A percentile compares a stretch with the other conserved stretches of the same genome.
Evolutionary conservation across 2,888 invertebrate species (phyloP).

Genomic region (Diadegma fenestrale): DNA sequence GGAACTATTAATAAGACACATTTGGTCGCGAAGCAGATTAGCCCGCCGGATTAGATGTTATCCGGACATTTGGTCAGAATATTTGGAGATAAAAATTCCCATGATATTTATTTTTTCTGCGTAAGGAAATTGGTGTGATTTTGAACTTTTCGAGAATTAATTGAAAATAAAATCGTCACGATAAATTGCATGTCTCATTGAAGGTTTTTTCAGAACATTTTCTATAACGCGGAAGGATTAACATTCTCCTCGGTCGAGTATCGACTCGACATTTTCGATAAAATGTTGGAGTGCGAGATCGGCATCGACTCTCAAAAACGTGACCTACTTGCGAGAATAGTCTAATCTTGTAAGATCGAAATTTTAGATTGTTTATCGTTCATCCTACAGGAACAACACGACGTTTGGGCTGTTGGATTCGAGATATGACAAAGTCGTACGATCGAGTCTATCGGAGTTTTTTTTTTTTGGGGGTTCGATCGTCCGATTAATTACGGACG

Average conservation of each 20-base stretch:
- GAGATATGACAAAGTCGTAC: not conserved
- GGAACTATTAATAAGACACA: not conserved
- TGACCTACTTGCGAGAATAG: not conserved
- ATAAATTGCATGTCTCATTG: not conserved
- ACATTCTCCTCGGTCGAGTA: not conserved
- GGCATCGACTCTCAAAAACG: not conserved
- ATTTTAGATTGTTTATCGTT: not conserved
- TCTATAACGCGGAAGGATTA: not conserved
- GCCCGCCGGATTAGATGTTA: not conserved
- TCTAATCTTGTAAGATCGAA: not conserved
- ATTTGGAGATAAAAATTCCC: not conserved
- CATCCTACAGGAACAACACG: not conserved
- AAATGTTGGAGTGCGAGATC: not conserved
- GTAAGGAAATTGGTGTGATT: not conserved
- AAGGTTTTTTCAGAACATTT: not conserved
- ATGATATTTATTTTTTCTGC: not conserved
- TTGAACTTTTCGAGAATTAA: not conserved
- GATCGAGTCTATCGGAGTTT: not conserved
- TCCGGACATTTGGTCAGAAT: not conserved
- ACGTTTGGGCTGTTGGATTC: not conserved
- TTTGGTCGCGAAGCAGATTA: not conserved
- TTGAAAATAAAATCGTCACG: not conserved
- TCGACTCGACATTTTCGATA: too few relatives aligned
- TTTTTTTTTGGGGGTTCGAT: not conserved
- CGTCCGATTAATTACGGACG: not conserved